These are phyloP conservation scores for Smittia sp. DNA, from an alignment of 2,888 invertebrate species.

Conservation along the genomic window DNA sequence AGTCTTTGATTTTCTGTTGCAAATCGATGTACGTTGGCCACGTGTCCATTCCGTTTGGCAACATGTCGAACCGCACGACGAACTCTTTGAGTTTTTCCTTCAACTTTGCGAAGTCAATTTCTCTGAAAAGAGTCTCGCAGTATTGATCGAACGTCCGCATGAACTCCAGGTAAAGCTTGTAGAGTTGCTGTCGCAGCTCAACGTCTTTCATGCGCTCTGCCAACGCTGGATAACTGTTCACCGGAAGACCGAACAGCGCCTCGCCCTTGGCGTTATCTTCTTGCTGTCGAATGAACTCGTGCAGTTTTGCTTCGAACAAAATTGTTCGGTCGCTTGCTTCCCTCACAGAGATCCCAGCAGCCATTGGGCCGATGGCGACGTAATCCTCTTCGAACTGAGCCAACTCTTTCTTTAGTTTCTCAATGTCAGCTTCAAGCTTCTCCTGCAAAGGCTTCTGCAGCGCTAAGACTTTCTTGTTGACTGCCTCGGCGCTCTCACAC, in stretches of 20 bases:
- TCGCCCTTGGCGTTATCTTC: conserved; percentile 83
- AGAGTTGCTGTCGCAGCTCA: conserved; percentile 78
- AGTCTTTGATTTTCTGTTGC: conserved; percentile 86
- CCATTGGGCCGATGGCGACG: conserved; percentile 79
- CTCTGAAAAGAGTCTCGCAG: conserved; percentile 78
- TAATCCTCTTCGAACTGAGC: conserved; percentile 69
- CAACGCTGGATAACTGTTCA: conserved; percentile 78
- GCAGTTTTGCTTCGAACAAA: conserved; percentile 75
- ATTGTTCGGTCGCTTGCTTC: conserved; percentile 81
- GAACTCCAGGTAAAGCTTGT: conserved; percentile 72
- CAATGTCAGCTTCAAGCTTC: conserved; percentile 70
- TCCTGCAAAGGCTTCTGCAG: conserved; percentile 72
- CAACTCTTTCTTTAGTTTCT: conserved; percentile 64
- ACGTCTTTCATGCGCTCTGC: conserved; percentile 79
- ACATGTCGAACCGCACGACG: conserved; percentile 78
- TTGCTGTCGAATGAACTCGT: conserved; percentile 76
- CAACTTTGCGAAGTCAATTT: conserved; percentile 79
- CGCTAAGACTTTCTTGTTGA: conserved; percentile 68
- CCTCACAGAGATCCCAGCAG: conserved; percentile 74
- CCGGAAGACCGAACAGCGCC: conserved; percentile 76
- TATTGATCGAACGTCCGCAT: conserved; percentile 84
- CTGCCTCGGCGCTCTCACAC: conserved; percentile 66
- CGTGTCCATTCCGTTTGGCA: conserved; percentile 80
- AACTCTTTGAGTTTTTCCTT: conserved; percentile 77
- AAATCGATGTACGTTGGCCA: conserved; percentile 86